These are phyloP conservation scores for Muscicapa comitata DNA, from an alignment of 2,797 vertebrate genomes.

Conservation along the genomic window DNA sequence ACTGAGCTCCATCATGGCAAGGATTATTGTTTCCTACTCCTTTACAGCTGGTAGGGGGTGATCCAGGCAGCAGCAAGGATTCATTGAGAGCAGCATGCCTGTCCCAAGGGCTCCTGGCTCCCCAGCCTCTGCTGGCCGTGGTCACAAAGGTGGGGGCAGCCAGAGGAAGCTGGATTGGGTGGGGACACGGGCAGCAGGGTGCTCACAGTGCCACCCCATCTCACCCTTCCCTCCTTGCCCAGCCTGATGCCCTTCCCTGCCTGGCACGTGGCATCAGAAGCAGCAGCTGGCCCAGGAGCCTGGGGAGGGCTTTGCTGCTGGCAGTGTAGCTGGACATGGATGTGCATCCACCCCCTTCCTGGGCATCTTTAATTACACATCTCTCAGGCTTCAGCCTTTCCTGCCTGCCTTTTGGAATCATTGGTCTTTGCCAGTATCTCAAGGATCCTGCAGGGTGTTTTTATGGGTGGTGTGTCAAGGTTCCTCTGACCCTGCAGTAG, in stretches of 20 bases:
- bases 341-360: background rate
- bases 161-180: background rate
- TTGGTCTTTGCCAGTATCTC: background rate
- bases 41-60: background rate
- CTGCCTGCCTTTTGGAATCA: background rate
- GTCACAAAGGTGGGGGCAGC: background rate
- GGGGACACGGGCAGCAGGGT: background rate
- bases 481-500: background rate
- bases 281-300: background rate
- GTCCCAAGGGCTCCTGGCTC: background rate
- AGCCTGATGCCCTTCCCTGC: background rate
- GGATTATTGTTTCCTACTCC: background rate
- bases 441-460: background rate
- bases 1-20: background rate
- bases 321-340: fast-evolving
- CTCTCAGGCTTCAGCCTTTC: background rate
- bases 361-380: fast-evolving
- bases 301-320: background rate
- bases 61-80: background rate
- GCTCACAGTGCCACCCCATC: background rate
- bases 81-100: fast-evolving
- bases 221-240: background rate
- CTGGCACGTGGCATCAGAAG: background rate
- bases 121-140: background rate
- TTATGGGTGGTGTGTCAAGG: background rate